A percentile compares a stretch with the other conserved stretches of the same genome.
phyloP scores from a whole-genome alignment of 2,113 vertebrate genomes.

The Tapirus terrestris region DNA sequence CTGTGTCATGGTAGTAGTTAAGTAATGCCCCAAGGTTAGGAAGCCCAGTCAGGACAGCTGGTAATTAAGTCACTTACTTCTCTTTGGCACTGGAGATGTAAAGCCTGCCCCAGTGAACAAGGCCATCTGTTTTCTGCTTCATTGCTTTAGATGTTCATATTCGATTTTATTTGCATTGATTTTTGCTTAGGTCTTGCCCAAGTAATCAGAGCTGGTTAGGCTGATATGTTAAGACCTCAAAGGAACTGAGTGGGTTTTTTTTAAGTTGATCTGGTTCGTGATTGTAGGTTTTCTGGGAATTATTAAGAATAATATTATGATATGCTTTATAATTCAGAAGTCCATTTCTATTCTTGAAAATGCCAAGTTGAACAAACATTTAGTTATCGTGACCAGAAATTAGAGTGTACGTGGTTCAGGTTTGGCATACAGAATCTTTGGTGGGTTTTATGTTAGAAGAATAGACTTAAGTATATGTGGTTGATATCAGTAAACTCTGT shows the following conservation, averaged over 20 bases:
- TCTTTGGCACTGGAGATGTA: background rate
- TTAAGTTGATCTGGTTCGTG: constrained; percentile 2
- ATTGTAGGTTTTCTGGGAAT: background rate
- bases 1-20: constrained; percentile 27
- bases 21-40: constrained; percentile 45
- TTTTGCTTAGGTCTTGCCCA: background rate
- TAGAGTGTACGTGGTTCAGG: background rate
- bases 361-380: background rate
- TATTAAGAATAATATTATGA: constrained; percentile 20
- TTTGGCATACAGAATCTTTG: background rate
- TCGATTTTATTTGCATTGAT: constrained; percentile 34
- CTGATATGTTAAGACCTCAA: background rate
- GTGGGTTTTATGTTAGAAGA: background rate
- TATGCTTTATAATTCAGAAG: background rate
- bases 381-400: background rate
- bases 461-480: background rate
- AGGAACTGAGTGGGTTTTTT: background rate
- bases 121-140: constrained; percentile 55
- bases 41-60: constrained; percentile 29
- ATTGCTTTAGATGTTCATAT: background rate
- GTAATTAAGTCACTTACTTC: constrained; percentile 47
- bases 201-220: background rate
- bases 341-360: constrained; percentile 20
- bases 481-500: background rate
- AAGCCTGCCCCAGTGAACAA: background rate